These are phyloP conservation scores for Cheumatopsyche charites DNA, from an alignment of 1,140 invertebrate species.

Conservation along the genomic window DNA sequence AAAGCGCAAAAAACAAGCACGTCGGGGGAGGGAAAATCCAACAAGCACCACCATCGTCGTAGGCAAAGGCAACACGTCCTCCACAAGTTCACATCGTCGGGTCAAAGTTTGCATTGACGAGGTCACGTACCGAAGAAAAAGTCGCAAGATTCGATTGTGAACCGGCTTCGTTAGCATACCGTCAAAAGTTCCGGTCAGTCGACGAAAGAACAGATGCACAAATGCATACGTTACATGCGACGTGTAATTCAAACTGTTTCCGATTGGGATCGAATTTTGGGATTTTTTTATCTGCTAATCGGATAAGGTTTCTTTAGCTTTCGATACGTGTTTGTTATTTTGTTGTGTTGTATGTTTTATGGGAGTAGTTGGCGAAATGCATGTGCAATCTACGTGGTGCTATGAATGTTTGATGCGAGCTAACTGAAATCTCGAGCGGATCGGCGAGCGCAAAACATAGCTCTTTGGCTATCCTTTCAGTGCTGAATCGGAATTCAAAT, in stretches of 20 bases:
- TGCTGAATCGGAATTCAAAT: too few relatives aligned
- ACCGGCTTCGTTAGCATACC: conserved; percentile 13
- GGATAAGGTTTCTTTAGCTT: too few relatives aligned
- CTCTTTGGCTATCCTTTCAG: not conserved
- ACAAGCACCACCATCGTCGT: too few relatives aligned
- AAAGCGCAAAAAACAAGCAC: too few relatives aligned
- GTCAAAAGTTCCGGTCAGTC: conserved; percentile 15
- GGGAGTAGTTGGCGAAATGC: not conserved
- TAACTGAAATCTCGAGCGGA: conserved; percentile 11
- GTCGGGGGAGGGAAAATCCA: too few relatives aligned
- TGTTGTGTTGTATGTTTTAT: not conserved
- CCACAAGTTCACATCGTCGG: too few relatives aligned
- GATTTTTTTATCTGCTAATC: too few relatives aligned
- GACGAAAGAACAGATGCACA: not conserved
- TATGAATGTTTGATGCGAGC: conserved; percentile 9
- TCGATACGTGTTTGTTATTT: not conserved
- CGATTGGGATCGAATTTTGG: too few relatives aligned
- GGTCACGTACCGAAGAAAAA: conserved; percentile 12
- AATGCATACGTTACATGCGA: not conserved
- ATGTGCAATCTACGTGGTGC: not conserved
- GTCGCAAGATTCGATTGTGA: conserved; percentile 13
- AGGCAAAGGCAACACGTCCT: too few relatives aligned
- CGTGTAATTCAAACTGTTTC: too few relatives aligned
- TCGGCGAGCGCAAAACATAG: not conserved
- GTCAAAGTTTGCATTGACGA: not conserved